Conservation (phyloP, 1,140 invertebrate species). For the Hypsibius dujardini region DNA sequence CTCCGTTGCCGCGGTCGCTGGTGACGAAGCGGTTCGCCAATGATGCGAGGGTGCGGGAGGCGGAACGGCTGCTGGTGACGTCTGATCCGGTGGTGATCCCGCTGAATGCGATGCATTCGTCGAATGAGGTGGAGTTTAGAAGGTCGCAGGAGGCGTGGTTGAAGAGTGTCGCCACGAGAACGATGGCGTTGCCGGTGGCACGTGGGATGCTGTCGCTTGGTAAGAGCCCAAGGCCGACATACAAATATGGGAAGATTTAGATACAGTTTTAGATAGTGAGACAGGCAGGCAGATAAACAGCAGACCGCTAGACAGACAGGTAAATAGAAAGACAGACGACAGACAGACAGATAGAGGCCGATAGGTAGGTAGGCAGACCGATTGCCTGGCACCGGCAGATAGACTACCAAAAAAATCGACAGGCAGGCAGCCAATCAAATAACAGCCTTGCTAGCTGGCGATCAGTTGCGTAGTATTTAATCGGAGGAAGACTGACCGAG, state of each 20-base stretch:
- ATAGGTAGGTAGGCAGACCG: no score
- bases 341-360: no score
- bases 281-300: no score
- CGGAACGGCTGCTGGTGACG: conserved; percentile 63
- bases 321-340: no score
- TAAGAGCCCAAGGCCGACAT: conserved; percentile 51
- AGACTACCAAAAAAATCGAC: no score
- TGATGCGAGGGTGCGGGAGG: conserved; percentile 59
- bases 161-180: conserved; percentile 67
- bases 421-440: no score
- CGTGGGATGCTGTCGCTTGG: conserved; percentile 38
- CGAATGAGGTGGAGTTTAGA: conserved; percentile 79
- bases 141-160: conserved; percentile 86
- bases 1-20: conserved; percentile 25
- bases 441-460: no score
- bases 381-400: no score
- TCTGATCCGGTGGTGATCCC: conserved; percentile 67
- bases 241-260: background rate
- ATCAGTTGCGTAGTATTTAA: no score
- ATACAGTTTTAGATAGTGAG: no score
- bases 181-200: conserved; percentile 76
- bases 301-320: no score
- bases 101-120: conserved; percentile 33
- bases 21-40: conserved; percentile 47
- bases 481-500: no score